These are phyloP conservation scores for Drosophila guanche DNA, from an alignment of 1,140 invertebrate species.

Conservation along the genomic window DNA sequence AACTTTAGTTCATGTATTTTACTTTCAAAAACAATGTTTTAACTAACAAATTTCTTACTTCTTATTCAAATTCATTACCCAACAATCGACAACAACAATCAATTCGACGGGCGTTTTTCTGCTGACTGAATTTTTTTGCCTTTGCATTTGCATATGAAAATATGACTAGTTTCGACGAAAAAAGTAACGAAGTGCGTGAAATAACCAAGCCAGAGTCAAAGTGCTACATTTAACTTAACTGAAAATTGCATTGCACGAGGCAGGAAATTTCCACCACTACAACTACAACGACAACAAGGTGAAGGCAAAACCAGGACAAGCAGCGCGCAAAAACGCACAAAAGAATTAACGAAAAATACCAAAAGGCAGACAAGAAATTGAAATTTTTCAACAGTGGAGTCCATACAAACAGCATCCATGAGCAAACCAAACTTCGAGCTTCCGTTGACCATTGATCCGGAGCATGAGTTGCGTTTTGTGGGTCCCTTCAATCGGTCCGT, in stretches of 20 bases:
- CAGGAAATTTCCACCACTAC: conserved; percentile 13
- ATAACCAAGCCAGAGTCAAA: no score
- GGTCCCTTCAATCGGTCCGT: conserved; percentile 95
- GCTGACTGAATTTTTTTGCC: conserved; percentile 20
- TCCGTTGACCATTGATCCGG: conserved; percentile 72
- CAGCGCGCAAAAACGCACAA: conserved; percentile 35
- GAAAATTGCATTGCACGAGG: conserved; percentile 32
- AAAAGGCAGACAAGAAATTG: conserved; percentile 11
- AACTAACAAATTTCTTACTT: conserved; percentile 50
- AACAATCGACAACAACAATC: conserved; percentile 34
- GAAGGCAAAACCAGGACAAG: conserved; percentile 21
- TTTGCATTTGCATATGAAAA: conserved; percentile 20
- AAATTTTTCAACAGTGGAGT: conserved; percentile 17
- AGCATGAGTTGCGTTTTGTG: conserved; percentile 76
- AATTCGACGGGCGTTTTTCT: conserved; percentile 27
- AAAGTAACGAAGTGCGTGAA: not conserved
- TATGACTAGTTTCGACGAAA: conserved; percentile 13
- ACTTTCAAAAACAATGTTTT: conserved; percentile 51
- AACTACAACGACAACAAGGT: conserved; percentile 14
- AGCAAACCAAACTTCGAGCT: conserved; percentile 53
- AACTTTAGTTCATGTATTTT: conserved; percentile 39
- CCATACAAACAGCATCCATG: conserved; percentile 45
- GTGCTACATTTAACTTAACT: not conserved
- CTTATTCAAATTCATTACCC: conserved; percentile 39
- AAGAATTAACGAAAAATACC: conserved; percentile 15